phyloP scores from a whole-genome alignment of 1,140 invertebrate genomes.

The Centruroides sculpturatus region DNA sequence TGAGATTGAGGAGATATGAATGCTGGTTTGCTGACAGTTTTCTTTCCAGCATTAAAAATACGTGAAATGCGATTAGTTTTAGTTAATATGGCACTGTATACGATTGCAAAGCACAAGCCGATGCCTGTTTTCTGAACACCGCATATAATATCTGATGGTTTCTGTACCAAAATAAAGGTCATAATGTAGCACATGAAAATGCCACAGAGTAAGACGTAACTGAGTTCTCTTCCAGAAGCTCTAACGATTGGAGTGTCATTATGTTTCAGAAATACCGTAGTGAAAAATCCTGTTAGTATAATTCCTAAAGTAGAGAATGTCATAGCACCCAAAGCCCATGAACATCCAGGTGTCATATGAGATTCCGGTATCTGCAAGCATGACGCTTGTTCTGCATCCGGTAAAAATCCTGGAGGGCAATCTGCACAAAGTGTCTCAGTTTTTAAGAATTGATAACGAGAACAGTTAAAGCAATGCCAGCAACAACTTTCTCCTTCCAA shows the following conservation, averaged over 20 bases:
- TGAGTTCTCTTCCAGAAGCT: conserved; percentile 74
- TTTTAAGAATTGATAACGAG: conserved; percentile 70
- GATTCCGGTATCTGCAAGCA: conserved; percentile 69
- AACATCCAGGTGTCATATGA: conserved; percentile 51
- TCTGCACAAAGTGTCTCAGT: conserved; percentile 65
- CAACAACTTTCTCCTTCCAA: conserved; percentile 81
- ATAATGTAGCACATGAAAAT: conserved; percentile 77
- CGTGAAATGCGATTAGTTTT: conserved; percentile 82
- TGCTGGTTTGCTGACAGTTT: conserved; percentile 52
- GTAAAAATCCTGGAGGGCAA: conserved; percentile 64
- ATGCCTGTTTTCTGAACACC: conserved; percentile 36
- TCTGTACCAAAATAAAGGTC: conserved; percentile 64
- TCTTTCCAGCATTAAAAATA: conserved; percentile 78
- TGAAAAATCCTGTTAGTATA: conserved; percentile 26
- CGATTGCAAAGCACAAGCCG: conserved; percentile 48
- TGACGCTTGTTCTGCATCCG: conserved; percentile 49
- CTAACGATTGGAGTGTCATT: conserved; percentile 75
- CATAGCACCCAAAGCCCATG: conserved; percentile 75
- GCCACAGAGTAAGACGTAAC: conserved; percentile 67
- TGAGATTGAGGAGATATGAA: conserved; percentile 90
- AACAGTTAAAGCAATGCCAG: conserved; percentile 90
- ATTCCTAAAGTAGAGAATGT: conserved; percentile 33
- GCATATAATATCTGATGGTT: conserved; percentile 31
- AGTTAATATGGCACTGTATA: conserved; percentile 76
- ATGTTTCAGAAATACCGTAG: conserved; percentile 47